Base-by-base conservation (phyloP, 2,888 invertebrate species). In the Synergus japonicus region DNA sequence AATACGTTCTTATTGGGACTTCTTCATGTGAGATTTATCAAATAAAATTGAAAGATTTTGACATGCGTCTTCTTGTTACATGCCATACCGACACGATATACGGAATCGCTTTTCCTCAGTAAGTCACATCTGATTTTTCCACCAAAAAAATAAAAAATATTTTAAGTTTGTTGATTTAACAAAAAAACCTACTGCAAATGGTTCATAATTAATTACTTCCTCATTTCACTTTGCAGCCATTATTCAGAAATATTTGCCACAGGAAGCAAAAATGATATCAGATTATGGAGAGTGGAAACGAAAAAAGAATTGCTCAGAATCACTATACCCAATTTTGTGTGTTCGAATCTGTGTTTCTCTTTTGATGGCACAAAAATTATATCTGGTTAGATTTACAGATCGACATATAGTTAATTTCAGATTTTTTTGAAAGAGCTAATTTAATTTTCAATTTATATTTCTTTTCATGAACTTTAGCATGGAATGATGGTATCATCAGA, bases 211-310 rank as follows among this genome's bases (percentile, higher is more conserved):
- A 22, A 29, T 29, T 10, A 29, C 2, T 12, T 29, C 8, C 13
- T 29, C 4, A 29, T 63, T 22, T 69, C 13, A 22, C 77, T 84
- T 92, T 91, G 0, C 87, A 97, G 97, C 79, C 94, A 95, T 82
- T 96, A 96, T 92, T 96, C 97, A 0, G 95, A 96, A 79, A 96
- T 98, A 79, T 97, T 98, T 92, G 97, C 97, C 60, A 97, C 98
- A 0, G 96, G 96, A 60, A 96, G 97, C 78, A 94, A 95, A 88
- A 95, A 98, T 87, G 96, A 96, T 87, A 96, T 98, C 76, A 94
- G 98, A 79, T 95, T 98, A 82, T 98, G 98, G 98, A 96, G 96
- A 85, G 92, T 96, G 76, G 93, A 93, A 64, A 95, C 95, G 0
- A 95, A 95, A 87, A 95, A 95, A 88, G 98, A 98, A 93, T 92